Evolutionary conservation across 2,113 vertebrate species (phyloP).

Genomic region (Plectropomus leopardus): DNA sequence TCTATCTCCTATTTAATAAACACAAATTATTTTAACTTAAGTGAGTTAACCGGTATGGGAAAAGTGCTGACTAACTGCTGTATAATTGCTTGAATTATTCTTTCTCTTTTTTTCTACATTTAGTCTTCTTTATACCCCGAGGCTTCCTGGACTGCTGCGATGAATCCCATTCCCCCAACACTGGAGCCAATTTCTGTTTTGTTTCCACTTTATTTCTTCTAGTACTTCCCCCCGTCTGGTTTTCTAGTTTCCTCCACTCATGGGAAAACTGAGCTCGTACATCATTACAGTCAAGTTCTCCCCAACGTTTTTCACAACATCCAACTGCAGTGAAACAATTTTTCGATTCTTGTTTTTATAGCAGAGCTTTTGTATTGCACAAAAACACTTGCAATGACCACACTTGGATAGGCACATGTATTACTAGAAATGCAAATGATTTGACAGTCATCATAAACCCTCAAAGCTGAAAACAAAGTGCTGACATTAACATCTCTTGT

Average conservation of each 20-base stretch:
- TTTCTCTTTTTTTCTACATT: conserved; percentile 1
- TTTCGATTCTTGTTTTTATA: not conserved
- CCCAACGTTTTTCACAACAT: not conserved
- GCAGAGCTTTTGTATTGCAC: not conserved
- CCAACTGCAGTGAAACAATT: not conserved
- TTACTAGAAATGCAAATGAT: not conserved
- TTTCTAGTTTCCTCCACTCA: conserved; percentile 41
- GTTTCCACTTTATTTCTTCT: conserved; percentile 56
- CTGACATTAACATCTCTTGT: not conserved
- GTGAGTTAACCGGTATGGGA: not conserved
- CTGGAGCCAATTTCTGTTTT: conserved; percentile 57
- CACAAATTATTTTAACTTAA: conserved; percentile 27
- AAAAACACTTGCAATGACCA: conserved; percentile 17
- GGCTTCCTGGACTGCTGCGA: conserved; percentile 25
- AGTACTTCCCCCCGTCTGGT: conserved; percentile 30
- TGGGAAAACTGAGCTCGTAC: conserved; percentile 49
- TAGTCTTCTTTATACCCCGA: conserved; percentile 32
- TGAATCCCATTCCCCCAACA: conserved; percentile 17
- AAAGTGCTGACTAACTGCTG: conserved; percentile 47
- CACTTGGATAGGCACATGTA: not conserved
- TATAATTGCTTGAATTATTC: conserved; percentile 49
- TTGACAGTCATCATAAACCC: not conserved
- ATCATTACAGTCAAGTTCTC: conserved; percentile 56
- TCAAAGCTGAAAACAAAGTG: not conserved
- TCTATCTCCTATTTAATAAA: conserved; percentile 3